Base-by-base conservation (phyloP, 1,140 invertebrate genomes). In the Drosophila seguyi region DNA sequence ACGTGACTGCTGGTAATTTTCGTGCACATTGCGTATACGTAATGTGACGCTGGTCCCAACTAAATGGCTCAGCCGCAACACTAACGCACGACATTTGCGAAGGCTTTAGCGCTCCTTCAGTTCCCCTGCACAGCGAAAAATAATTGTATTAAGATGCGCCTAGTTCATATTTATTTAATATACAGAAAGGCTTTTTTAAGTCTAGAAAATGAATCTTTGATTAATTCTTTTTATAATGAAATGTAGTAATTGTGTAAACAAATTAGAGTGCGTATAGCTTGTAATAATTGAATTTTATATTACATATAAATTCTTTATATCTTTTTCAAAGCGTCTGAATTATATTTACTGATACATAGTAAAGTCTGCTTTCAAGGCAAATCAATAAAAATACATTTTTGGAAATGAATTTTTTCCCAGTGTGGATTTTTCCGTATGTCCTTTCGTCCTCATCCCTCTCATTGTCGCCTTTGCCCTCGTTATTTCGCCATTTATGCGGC, bases 11-110 rank as follows among this genome's bases (percentile, higher is more conserved):
- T 39, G 48, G 48, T 69, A 77, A 77, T 65, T 75, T 85, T 62
- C 29, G 55, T 67, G 36, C 63, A 67, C 77, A 63, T 52, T 58
- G 74, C 82, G 82, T 78, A 86, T 85, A 81, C 82, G 63, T 86
- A 75, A 81, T 67, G 41, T 45, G 27, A 48, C 47, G 29, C 38
- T 22, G 45, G 55, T 63, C 50, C 47, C 52, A 84, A 76, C 72
- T 76, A 63, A 84, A 69, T 83, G 62, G 74, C 72, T 31, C 53
- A 76, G 53, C 53, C 38, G 72, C 68, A 50, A 47, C 44, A 52
- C 57, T 58, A 59, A 74, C 57, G 69, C 34, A 73, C 53, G 44
- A 61, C 52, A 80, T 81, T 65, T 77, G 61, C 39, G 55, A 56
- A 36, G 53, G 74, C 74, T 63, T 67, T 53, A 29, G 53, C 45